Evolutionary conservation across 2,888 invertebrate genomes (phyloP).

Genomic region (Anaspis maculata): DNA sequence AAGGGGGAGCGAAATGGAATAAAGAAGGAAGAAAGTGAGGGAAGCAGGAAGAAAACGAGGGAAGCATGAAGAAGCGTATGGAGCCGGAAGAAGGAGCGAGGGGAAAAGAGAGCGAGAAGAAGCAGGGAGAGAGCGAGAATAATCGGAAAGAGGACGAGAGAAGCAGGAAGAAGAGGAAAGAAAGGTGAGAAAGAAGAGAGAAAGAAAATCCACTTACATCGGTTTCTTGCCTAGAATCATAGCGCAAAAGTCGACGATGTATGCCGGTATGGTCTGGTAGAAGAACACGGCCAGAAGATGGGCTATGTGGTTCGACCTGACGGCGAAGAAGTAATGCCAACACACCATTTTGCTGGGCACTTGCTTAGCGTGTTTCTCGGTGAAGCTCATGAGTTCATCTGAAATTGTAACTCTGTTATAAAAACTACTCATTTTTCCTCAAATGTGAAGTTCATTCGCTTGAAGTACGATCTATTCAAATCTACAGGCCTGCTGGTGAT

Average conservation of each 20-base stretch:
- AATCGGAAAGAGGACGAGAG: no score
- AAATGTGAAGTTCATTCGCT: not conserved
- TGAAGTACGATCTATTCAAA: not conserved
- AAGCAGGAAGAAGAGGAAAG: not conserved
- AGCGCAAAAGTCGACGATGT: conserved; percentile 49
- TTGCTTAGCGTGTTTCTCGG: conserved; percentile 46
- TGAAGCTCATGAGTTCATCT: conserved; percentile 50
- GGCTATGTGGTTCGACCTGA: conserved; percentile 50
- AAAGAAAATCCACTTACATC: conserved; percentile 42
- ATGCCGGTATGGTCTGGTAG: conserved; percentile 55
- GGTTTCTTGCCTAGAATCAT: conserved; percentile 54
- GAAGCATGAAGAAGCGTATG: no score
- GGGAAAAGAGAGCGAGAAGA: no score
- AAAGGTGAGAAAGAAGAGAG: not conserved
- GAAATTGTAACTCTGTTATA: no score
- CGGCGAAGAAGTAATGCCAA: conserved; percentile 56
- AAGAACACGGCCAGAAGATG: conserved; percentile 51
- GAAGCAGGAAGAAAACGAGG: no score
- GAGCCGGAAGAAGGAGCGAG: no score
- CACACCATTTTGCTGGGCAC: conserved; percentile 51
- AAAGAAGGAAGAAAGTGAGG: no score
- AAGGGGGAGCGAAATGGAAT: no score
- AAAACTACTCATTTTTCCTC: conserved; percentile 1
- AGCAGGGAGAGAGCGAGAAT: no score
- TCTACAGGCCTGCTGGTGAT: not conserved